Evolutionary conservation across 2,113 vertebrate species (phyloP).

Genomic region (Quiscalus mexicanus): DNA sequence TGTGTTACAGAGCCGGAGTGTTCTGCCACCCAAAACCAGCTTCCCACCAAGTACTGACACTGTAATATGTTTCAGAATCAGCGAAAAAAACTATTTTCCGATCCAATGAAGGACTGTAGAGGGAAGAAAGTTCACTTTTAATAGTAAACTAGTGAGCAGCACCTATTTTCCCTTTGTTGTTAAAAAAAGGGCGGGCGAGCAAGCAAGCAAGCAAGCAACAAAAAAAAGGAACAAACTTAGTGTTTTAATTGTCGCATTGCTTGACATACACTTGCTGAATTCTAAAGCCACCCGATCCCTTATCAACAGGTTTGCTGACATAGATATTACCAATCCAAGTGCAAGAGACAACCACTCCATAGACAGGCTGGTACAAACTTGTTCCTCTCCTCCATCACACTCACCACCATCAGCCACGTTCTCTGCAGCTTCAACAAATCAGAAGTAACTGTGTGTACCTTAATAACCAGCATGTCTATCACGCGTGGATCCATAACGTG

Average conservation of each 20-base stretch:
- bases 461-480: conserved; percentile 93
- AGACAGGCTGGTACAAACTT: background rate
- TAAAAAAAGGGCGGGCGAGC: background rate
- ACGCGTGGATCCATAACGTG: conserved; percentile 87
- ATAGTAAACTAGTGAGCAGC: background rate
- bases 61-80: background rate
- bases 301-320: background rate
- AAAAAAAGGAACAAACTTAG: background rate
- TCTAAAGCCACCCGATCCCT: background rate
- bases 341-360: background rate
- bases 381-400: background rate
- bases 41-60: background rate
- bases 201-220: background rate
- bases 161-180: background rate
- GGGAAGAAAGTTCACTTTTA: background rate
- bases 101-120: background rate
- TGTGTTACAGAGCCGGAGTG: background rate
- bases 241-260: background rate
- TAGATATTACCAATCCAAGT: background rate
- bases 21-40: background rate
- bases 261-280: background rate
- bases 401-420: background rate
- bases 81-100: background rate
- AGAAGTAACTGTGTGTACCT: conserved; percentile 75
- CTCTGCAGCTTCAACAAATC: background rate